A percentile compares a stretch with the other conserved stretches of the same genome.
phyloP scores from a whole-genome alignment of 2,113 vertebrate genomes.

The Nettapus auritus region DNA sequence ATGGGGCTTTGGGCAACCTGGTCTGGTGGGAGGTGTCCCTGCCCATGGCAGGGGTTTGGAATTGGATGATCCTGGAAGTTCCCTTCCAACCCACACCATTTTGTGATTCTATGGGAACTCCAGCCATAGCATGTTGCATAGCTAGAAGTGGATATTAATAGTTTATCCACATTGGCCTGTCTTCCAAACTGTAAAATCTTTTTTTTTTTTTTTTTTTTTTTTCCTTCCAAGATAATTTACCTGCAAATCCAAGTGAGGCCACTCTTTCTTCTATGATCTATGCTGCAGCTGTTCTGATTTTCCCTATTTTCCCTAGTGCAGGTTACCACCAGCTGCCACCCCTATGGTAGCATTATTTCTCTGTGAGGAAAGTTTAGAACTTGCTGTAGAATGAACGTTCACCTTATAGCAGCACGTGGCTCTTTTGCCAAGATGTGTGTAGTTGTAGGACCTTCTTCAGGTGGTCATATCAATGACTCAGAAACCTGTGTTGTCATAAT shows the following conservation, averaged over 20 bases:
- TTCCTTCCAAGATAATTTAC: not conserved
- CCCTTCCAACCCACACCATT: too few species aligned
- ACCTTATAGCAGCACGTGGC: not conserved
- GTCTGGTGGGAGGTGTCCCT: too few species aligned
- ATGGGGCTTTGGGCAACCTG: too few species aligned
- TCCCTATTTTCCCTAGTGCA: not conserved
- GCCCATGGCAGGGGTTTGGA: too few species aligned
- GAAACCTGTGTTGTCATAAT: not conserved
- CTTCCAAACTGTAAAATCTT: not conserved
- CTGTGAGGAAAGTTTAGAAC: not conserved
- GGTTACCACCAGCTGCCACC: not conserved
- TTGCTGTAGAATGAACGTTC: not conserved
- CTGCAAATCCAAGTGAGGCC: not conserved
- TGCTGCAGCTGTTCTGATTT: not conserved
- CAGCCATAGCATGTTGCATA: not conserved
- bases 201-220: not conserved
- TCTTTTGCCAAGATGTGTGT: not conserved
- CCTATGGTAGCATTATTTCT: not conserved
- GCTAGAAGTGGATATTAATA: not conserved
- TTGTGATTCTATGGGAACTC: not conserved
- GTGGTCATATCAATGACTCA: not conserved
- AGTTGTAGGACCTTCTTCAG: not conserved
- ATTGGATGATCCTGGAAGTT: too few species aligned
- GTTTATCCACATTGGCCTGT: not conserved
- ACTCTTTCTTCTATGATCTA: not conserved